These are phyloP conservation scores for Astatoreochromis straeleni DNA, from an alignment of 2,113 vertebrate genomes.

Conservation along the genomic window DNA sequence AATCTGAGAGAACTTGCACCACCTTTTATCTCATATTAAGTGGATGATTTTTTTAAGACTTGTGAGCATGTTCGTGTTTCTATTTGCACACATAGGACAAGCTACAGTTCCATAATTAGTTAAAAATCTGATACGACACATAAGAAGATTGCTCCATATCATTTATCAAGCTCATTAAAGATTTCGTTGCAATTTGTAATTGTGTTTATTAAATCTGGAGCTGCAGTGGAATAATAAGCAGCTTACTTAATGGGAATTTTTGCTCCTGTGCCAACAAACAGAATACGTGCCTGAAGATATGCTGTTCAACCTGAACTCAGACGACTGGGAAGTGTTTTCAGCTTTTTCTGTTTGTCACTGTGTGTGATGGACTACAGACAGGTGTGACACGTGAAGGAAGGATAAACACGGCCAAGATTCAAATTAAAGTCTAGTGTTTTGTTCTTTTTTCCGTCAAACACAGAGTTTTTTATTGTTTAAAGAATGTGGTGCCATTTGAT, in stretches of 20 bases:
- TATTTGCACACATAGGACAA: neutral
- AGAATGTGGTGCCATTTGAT: neutral
- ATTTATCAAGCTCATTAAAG: neutral
- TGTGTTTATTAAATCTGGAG: neutral
- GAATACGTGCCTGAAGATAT: neutral
- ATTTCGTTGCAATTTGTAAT: neutral
- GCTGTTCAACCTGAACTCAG: neutral
- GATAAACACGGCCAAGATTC: neutral
- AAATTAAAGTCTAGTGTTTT: neutral
- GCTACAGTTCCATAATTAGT: neutral
- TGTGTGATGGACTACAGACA: neutral
- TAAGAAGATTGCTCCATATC: neutral
- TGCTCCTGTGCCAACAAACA: neutral
- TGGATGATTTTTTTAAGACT: neutral
- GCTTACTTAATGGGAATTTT: neutral
- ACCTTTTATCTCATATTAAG: neutral
- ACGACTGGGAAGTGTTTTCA: neutral
- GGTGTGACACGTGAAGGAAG: neutral
- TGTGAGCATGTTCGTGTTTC: neutral
- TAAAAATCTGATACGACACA: neutral
- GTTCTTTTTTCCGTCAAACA: rapidly evolving
- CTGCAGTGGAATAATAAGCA: neutral
- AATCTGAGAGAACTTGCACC: neutral
- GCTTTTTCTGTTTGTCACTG: neutral
- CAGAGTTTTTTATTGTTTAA: neutral